A percentile compares a stretch with the other conserved stretches of the same genome.
Conservation (phyloP, 2,888 invertebrate species). For the Chaitophorus viminalis region DNA sequence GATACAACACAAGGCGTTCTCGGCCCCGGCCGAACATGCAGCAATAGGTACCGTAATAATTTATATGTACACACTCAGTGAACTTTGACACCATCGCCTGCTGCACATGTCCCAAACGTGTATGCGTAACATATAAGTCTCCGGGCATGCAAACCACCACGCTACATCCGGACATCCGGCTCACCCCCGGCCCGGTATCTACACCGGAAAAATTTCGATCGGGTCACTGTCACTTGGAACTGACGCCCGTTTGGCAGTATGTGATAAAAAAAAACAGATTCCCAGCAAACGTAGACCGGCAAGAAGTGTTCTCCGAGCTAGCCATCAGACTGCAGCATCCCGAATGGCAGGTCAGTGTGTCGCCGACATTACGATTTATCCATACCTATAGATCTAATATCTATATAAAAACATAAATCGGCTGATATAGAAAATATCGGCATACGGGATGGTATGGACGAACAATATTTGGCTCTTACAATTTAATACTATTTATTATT, state of each 20-base stretch:
- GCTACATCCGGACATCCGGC: constrained; percentile 48
- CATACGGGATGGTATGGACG: too few species aligned
- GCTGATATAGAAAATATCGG: too few species aligned
- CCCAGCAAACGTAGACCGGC: constrained; percentile 76
- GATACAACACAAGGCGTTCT: constrained; percentile 11
- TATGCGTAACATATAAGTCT: too few species aligned
- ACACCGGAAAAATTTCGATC: constrained; percentile 53
- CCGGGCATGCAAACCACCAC: constrained; percentile 47
- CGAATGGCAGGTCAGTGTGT: constrained; percentile 77
- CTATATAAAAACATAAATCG: too few species aligned
- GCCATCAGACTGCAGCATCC: constrained; percentile 79
- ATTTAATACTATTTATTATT: too few species aligned
- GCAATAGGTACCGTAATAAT: background rate
- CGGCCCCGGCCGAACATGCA: background rate
- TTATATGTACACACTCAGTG: background rate
- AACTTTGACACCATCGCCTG: background rate
- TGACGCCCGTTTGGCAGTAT: constrained; percentile 85
- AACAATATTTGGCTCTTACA: too few species aligned
- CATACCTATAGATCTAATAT: too few species aligned
- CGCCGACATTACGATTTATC: too few species aligned
- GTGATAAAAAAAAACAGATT: constrained; percentile 79
- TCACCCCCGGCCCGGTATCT: constrained; percentile 32
- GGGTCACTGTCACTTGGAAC: constrained; percentile 67
- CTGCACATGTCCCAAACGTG: background rate
- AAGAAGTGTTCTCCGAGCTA: constrained; percentile 77